Conservation (phyloP, 2,888 invertebrate species). For the Pyrocoelia pectoralis region DNA sequence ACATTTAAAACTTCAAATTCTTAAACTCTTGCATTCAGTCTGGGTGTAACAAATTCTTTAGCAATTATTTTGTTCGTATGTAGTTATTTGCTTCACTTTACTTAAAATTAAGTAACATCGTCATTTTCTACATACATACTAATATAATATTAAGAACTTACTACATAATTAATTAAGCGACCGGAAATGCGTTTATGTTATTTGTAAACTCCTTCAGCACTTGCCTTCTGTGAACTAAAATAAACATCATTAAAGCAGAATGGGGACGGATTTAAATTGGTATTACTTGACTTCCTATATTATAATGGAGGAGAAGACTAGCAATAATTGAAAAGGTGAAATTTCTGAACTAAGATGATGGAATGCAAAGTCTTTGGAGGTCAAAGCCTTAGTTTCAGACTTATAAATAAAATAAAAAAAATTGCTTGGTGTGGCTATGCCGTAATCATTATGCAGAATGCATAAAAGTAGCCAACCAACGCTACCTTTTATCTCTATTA, state of each 20-base stretch:
- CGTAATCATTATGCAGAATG: constrained; percentile 3
- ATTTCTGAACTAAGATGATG: background rate
- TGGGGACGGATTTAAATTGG: no score
- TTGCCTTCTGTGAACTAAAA: constrained; percentile 2
- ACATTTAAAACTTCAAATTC: constrained; percentile 33
- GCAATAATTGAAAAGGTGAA: no score
- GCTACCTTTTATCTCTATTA: no score
- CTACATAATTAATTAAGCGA: background rate
- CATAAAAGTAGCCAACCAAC: background rate
- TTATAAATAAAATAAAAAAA: background rate
- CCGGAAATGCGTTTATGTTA: background rate
- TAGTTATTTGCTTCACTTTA: constrained; percentile 20
- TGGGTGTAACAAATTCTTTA: constrained; percentile 33
- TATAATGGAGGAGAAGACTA: no score
- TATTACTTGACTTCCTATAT: no score
- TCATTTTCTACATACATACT: no score
- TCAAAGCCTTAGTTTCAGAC: constrained; percentile 4
- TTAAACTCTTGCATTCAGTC: constrained; percentile 24
- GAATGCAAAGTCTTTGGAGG: background rate
- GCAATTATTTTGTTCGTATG: constrained; percentile 24
- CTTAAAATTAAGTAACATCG: constrained; percentile 18
- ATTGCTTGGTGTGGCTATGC: background rate
- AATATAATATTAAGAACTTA: background rate
- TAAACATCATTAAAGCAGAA: background rate
- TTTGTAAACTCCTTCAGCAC: background rate